Base-by-base conservation (phyloP, 92 coral and sea anemone genomes). In the Parazoanthus swiftii region DNA sequence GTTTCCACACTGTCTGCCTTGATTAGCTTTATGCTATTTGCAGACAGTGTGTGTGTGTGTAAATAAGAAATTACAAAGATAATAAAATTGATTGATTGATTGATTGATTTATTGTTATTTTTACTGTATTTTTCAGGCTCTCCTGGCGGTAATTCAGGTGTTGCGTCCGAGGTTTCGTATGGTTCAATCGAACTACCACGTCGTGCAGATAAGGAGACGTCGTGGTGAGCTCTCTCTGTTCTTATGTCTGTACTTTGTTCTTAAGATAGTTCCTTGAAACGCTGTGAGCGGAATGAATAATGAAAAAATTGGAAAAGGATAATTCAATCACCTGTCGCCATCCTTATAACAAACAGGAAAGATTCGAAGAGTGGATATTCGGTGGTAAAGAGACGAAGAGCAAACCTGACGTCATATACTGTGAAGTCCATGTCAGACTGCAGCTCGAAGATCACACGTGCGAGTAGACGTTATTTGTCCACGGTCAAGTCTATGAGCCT, bases 371-470 rank as follows among this genome's bases (percentile, higher is more conserved):
- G 35, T 63, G 3, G 46, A 5, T 6, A n/a, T 5, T 38, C 7
- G 21, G 74, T 20, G 44, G 16, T n/a, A 8, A 38, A 38, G 50
- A 58, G 29, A 81, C 46, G 15, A 58, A 81, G 29, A 63, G 73
- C 74, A 21, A 66, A 81, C 73, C 1, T 39, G 48, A 81, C 85
- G 36, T 63, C 85, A 8, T 63, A 81, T 42, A 81, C 85, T 8
- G 85, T 81, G 74, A 81, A 37, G 29, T 59, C 85, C 4, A 81
- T 81, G 85, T 81, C 73, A 37, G 39, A 81, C 36, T 81, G 85
- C 35, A 81, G 85, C 50, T 58, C 73, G 15, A 36, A 29, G 16
- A 8, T 59, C 18, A 74, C 85, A 21, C 56, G 50, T 36, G 48
- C 48, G 23, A 37, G 85, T 16, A 81, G 63, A 33, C 25, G 85